Conservation (phyloP, 2,113 vertebrate species). For the Larimichthys polyactis region DNA sequence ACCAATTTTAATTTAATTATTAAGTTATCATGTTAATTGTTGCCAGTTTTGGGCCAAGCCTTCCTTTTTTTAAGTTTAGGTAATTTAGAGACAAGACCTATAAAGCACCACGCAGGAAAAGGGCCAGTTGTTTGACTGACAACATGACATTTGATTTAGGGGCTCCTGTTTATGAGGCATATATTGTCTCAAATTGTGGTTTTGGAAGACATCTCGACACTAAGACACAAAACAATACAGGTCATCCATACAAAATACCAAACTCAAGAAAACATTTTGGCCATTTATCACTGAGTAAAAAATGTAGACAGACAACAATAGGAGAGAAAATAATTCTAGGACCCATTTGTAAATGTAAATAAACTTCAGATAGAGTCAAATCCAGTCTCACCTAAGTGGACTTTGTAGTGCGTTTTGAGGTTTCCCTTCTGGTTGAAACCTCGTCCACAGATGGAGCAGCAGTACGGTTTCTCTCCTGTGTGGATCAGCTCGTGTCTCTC, state of each 20-base stretch:
- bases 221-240: too few relatives aligned
- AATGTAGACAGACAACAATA: background rate
- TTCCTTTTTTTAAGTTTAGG: background rate
- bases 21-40: too few relatives aligned
- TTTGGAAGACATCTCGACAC: too few relatives aligned
- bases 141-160: too few relatives aligned
- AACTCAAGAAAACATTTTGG: background rate
- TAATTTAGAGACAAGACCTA: background rate
- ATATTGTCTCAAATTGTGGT: too few relatives aligned
- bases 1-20: background rate
- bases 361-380: background rate
- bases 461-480: conserved; percentile 77
- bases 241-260: background rate
- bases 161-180: background rate
- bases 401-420: conserved; percentile 80
- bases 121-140: background rate
- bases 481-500: conserved; percentile 75
- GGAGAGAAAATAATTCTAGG: background rate
- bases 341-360: background rate
- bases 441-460: conserved; percentile 75
- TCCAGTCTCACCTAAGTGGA: conserved; percentile 68
- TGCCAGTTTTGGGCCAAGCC: too few relatives aligned
- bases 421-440: conserved; percentile 79
- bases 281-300: background rate
- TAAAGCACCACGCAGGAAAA: background rate